Evolutionary conservation across 2,113 vertebrate species (phyloP).

Genomic region (Brachypteracias leptosomus): DNA sequence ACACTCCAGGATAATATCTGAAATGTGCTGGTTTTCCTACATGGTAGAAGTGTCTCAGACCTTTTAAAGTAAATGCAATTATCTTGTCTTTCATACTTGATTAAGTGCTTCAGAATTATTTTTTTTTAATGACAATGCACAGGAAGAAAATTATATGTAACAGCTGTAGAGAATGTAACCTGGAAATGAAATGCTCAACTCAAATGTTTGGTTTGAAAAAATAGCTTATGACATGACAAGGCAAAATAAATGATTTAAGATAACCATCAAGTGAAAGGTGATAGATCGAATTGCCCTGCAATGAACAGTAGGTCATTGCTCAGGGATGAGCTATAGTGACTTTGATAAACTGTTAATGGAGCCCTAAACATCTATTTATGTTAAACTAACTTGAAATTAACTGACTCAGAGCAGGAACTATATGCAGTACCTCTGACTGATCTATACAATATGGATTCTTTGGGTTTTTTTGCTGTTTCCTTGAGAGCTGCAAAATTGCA

Average conservation of each 20-base stretch:
- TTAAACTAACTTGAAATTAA: slow-evolving; percentile 56
- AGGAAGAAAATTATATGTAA: slow-evolving; percentile 11
- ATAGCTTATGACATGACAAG: slow-evolving; percentile 37
- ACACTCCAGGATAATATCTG: not conserved
- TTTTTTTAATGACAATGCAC: not conserved
- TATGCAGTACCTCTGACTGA: not conserved
- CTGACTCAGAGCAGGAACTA: not conserved
- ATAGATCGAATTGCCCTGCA: slow-evolving; percentile 66
- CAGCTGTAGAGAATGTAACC: slow-evolving; percentile 5
- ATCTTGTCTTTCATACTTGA: not conserved
- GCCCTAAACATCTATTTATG: slow-evolving; percentile 44
- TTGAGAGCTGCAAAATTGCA: not conserved
- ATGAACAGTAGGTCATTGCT: slow-evolving; percentile 68
- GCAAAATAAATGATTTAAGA: slow-evolving; percentile 75
- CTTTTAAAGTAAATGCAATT: not conserved
- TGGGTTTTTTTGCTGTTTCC: not conserved
- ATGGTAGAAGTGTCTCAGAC: not conserved
- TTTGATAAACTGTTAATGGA: slow-evolving; percentile 44
- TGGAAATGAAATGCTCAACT: slow-evolving; percentile 61
- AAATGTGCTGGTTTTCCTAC: not conserved
- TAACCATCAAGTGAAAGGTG: slow-evolving; percentile 72
- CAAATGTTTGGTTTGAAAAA: slow-evolving; percentile 62
- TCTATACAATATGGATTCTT: not conserved
- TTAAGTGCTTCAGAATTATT: not conserved
- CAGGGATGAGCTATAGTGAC: slow-evolving; percentile 53